Evolutionary conservation across 2,113 vertebrate species (phyloP).

Genomic region (Tychaedon coryphoeus): DNA sequence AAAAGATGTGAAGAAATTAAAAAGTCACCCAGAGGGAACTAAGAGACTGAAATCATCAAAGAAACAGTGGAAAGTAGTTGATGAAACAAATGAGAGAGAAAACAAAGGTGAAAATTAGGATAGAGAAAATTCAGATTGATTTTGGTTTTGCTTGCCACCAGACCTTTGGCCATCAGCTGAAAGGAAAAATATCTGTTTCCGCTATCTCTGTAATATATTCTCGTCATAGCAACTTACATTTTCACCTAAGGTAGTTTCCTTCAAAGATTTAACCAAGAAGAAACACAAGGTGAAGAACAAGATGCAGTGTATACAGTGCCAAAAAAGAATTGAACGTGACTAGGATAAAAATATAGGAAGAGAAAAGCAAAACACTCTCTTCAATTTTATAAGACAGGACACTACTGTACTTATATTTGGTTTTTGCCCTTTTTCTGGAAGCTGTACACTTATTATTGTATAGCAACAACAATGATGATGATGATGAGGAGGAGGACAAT

Average conservation of each 20-base stretch:
- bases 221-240: background rate
- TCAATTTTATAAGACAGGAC: background rate
- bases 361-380: background rate
- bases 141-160: background rate
- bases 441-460: background rate
- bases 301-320: background rate
- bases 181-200: background rate
- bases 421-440: background rate
- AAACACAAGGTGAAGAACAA: background rate
- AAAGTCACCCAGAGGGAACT: background rate
- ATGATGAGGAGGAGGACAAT: background rate
- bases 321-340: background rate
- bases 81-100: background rate
- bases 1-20: background rate
- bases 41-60: background rate
- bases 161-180: background rate
- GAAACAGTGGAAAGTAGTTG: background rate
- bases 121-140: background rate
- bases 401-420: accelerated
- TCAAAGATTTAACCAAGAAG: background rate
- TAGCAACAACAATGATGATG: background rate
- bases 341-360: background rate
- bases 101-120: background rate
- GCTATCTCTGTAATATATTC: background rate
- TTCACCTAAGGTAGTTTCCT: background rate